Evolutionary conservation across 2,113 vertebrate species (phyloP), one percentile per base, ranked within the genome.

Genomic region (Nesogale talazaci): DNA sequence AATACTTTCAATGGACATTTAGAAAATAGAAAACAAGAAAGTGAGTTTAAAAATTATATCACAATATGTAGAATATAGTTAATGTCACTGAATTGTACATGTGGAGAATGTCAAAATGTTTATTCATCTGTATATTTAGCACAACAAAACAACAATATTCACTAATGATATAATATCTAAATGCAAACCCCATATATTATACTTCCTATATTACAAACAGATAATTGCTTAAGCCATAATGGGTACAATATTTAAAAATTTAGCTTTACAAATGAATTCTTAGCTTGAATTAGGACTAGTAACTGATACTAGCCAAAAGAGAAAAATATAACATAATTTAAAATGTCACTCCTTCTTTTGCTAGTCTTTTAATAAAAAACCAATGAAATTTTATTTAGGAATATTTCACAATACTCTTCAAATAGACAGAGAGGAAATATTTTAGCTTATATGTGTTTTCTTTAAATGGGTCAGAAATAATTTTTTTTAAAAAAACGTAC

Each of bases 1-100:
- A 8, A 46, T 23, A 84, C 82, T 94, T 90, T 89, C 92, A 94
- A 83, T 84, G 23, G 83, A 12, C 59, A 75, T 90, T 46, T 92
- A 79, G 17, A 38, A 34, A 90, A 46, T 12, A 87, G 19, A 89
- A 85, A 79, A 79, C 25, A 88, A n/a, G 89, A 70, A 77, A 38
- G 15, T 79, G 56, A 93, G 57, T 19, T 19, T 90, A 19, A 90
- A 9, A 89, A 90, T 81, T 74, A 83, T 34, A 36, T 6, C n/a
- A 34, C 19, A 70, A 19, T 19, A 34, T 36, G 69, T 20, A 34
- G 31, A 19, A 20, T 25, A 34, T 5, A n/a, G 19, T 34, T 70
- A 34, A 31, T 6, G n/a, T 70, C 31, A 69, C 14, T 69, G 67
- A 27, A 69, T n/a, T 69, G 67, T 17, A 69, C 67, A 20, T 70